These are phyloP conservation scores for Nannoperca obscura DNA, from an alignment of 2,797 vertebrate species.

Conservation along the genomic window DNA sequence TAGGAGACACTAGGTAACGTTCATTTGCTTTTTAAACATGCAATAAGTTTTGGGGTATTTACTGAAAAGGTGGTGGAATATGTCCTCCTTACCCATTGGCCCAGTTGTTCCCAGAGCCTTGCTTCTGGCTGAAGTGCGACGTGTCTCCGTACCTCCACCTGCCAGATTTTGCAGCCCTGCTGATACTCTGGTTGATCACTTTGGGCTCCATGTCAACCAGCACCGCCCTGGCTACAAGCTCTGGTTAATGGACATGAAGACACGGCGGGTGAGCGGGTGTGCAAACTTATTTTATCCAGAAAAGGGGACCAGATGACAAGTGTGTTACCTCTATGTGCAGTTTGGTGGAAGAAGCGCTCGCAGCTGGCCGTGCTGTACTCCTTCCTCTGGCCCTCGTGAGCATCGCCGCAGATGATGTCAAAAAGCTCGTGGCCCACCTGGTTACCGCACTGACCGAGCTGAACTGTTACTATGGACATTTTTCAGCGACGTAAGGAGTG, in stretches of 20 bases:
- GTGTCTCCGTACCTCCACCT: conserved; percentile 89
- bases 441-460: conserved; percentile 98
- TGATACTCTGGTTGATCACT: conserved; percentile 90
- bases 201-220: conserved; percentile 98
- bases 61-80: too few species aligned
- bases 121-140: conserved; percentile 93
- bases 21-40: too few species aligned
- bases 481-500: neutral
- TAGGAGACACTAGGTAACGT: too few species aligned
- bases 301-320: fast-evolving
- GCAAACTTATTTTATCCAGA: fast-evolving
- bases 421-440: conserved; percentile 93
- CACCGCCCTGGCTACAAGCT: conserved; percentile 88
- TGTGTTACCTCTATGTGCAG: conserved; percentile 83
- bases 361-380: conserved; percentile 82
- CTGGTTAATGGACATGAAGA: conserved; percentile 67
- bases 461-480: conserved; percentile 94
- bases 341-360: conserved; percentile 91
- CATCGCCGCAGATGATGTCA: conserved; percentile 84
- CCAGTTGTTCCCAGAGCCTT: conserved; percentile 99
- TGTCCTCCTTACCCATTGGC: conserved; percentile 92
- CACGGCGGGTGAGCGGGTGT: neutral
- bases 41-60: neutral
- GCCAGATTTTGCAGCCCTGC: conserved; percentile 85
- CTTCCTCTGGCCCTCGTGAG: conserved; percentile 74